Evolutionary conservation across 2,113 vertebrate genomes (phyloP), one percentile per base, ranked within the genome.

Genomic region (Chaenocephalus aceratus): DNA sequence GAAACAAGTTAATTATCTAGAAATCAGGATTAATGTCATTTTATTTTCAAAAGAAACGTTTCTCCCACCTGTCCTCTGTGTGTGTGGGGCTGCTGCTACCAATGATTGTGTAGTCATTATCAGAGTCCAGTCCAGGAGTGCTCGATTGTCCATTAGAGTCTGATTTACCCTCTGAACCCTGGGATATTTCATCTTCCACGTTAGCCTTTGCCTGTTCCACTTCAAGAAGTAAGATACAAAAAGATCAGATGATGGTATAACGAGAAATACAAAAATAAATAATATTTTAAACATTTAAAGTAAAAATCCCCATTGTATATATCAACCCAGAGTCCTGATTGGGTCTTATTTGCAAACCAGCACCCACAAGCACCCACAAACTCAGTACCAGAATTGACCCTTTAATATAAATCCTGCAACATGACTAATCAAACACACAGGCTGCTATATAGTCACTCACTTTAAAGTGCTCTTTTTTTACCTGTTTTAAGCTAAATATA

Each of bases 61-160:
- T 79, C 10, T 69, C 89, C 30, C 48, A 96, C 96, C 95, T 95
- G 70, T 95, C 94, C 64, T 94, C 94, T 87, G 90, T 92, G 85
- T 94, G 94, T 64, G 95, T 93, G 0, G 96, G 95, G 79, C 95
- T 96, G 91, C 87, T 95, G 90, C 95, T 93, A 75, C 94, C 94
- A 72, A 95, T 95, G 21, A 95, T 70, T 18, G 95, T 96, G 0
- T 93, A 94, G 60, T 95, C 95, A 30, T 93, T 91, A 30, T 92
- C 94, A 26, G 95, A 94, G 44, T 93, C 68, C 23, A 88, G 86
- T 1, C 89, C 89, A 36, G 92, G 73, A 15, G 88, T 85, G 44
- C 88, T 87, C 49, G 87, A 79, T 46, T 84, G 92, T 49, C 70
- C 67, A 21, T 93, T 89, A 44, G 77, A 87, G 23, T 91, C 89